phyloP scores from a whole-genome alignment of 2,888 invertebrate genomes.

The Nipponacmea schrenckii region DNA sequence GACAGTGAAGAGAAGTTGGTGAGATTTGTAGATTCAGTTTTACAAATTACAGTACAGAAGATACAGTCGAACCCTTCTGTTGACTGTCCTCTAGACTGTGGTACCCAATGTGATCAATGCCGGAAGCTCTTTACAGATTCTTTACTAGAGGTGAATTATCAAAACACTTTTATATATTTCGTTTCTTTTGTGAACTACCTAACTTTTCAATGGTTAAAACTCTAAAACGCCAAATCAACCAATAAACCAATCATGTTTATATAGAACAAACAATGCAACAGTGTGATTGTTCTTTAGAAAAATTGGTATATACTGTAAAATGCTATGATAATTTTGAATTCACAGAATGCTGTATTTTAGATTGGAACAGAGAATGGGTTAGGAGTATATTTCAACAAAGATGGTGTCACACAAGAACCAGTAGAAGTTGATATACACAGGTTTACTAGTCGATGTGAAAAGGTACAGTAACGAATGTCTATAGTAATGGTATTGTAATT shows the following conservation, averaged over 20 bases:
- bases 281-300: too few species aligned
- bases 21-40: not conserved
- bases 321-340: too few species aligned
- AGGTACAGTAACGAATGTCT: not conserved
- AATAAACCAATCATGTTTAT: too few species aligned
- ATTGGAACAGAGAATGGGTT: not conserved
- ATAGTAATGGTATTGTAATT: too few species aligned
- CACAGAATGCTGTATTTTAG: too few species aligned
- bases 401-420: not conserved
- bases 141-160: not conserved
- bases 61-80: not conserved
- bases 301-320: too few species aligned
- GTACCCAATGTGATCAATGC: not conserved
- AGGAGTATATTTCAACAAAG: not conserved
- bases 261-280: too few species aligned
- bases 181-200: too few species aligned
- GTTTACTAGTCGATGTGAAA: not conserved
- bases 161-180: too few species aligned
- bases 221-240: too few species aligned
- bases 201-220: too few species aligned
- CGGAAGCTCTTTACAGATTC: not conserved
- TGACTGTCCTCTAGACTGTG: not conserved
- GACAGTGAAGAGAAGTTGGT: not conserved
- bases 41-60: not conserved
- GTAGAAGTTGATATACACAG: not conserved